These are phyloP conservation scores for Mastomys natalensis DNA, from an alignment of 2,113 vertebrate genomes.

Conservation along the genomic window DNA sequence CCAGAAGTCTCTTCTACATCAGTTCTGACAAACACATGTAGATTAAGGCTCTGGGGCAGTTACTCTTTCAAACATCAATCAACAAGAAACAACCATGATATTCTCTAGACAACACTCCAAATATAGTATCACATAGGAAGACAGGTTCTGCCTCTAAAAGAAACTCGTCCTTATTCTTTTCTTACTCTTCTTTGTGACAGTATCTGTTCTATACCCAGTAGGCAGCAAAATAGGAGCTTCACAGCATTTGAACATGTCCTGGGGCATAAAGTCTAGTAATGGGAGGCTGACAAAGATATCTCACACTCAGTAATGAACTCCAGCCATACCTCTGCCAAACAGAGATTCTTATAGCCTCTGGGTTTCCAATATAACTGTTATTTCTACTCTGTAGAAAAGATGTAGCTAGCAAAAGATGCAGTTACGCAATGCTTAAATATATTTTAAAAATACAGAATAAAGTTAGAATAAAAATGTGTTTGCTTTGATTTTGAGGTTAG, in stretches of 20 bases:
- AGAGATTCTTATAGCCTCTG: slow-evolving; percentile 18
- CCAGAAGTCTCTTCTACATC: background rate
- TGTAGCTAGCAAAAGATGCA: background rate
- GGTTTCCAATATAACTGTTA: background rate
- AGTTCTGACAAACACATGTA: slow-evolving; percentile 8
- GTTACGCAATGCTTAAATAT: slow-evolving; percentile 11
- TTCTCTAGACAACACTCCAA: background rate
- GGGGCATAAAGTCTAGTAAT: background rate
- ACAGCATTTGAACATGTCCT: background rate
- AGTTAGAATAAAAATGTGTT: background rate
- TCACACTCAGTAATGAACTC: background rate
- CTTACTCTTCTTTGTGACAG: background rate
- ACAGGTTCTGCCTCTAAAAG: background rate
- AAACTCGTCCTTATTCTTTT: background rate
- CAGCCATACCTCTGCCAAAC: background rate
- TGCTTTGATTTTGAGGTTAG: slow-evolving; percentile 1
- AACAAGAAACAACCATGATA: background rate
- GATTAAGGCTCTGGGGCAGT: background rate
- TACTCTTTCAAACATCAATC: background rate
- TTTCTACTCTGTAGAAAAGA: slow-evolving; percentile 28
- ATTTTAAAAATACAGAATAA: slow-evolving; percentile 13
- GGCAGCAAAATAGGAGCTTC: background rate
- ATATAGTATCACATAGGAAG: slow-evolving; percentile 20
- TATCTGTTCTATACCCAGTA: background rate
- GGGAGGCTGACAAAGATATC: background rate